Evolutionary conservation across 2,888 invertebrate species (phyloP), one percentile per base, ranked within the genome.

Genomic region (Hofmannophila pseudospretella): DNA sequence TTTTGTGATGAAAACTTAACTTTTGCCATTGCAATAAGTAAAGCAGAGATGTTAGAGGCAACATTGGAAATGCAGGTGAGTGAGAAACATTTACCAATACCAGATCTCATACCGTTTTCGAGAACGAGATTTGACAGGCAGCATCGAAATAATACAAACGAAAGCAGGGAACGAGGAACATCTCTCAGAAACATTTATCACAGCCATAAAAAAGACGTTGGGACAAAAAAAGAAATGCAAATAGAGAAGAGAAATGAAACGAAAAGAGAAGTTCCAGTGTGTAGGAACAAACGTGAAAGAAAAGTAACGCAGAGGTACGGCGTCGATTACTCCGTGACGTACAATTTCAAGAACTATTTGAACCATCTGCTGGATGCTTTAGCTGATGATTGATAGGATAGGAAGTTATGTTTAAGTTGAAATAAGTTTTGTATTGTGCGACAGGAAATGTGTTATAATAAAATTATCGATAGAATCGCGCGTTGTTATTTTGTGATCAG

Each of bases 291-390:
- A 12, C 32, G 37, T 9, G 20, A 33, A 13, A 32, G 28, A 32
- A 19, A 9, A 22, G 1, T 3, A 10, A 37, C 32, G 9, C 32
- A 28, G 22, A 32, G 37, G 7, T 37, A 19, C 14, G 37, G 37
- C 9, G 19, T 37, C 28, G 37, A 37, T 9, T 37, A 37, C 14
- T 19, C 37, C 4, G 37, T 37, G 13, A 37, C 37, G 4, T 37
- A 37, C 23, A 32, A 37, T 13, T 37, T 37, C 13, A 37, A 37
- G 12, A 27, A 37, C 12, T 23, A 37, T 33, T 20, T 22, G 27
- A 37, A 37, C n/a, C 22, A 37, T 28, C 20, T 37, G 2, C 7
- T 22, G 8, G 32, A 32, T 32, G 37, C 37, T 4, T 28, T 32
- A 11, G 26, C 14, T n/a, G n/a, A n/a, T n/a, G n/a, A n/a, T n/a